Base-by-base conservation (phyloP, 2,113 vertebrate species). In the Dromaius novaehollandiae region DNA sequence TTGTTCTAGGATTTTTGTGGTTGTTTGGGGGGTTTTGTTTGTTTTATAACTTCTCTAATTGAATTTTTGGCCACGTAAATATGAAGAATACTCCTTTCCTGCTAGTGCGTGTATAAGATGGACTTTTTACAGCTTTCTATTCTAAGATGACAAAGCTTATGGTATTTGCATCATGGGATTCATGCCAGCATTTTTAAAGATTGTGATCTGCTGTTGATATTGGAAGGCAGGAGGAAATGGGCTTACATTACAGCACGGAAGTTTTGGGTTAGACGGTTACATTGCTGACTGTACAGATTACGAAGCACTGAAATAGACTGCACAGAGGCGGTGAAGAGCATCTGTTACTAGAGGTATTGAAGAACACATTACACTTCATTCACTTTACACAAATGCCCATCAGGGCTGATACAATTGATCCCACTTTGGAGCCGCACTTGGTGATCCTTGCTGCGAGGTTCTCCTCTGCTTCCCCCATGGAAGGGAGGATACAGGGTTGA, bases 301-400 rank as follows among this genome's bases (percentile, higher is more conserved):
- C 30, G 48, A 82, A 56, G 24, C 32, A 26, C 25, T 36, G 36
- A 89, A 94, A 40, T 22, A 14, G 44, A 24, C 32, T 77, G n/a
- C 19, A 11, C 7, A 32, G 64, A 26, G 34, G 13, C 42, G 26
- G 9, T 18, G 44, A 11, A 58, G 63, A 70, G 38, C 38, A 58
- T 19, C 74, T 13, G 8, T 1, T 6, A 1, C 36, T 25, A 36
- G 48, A 69, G 32, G 17, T 55, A 22, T 25, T 53, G 55, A 84
- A 51, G 51, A 63, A 44, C 0, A 0, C 3, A 1, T 44, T 74
- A 17, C 69, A 60, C 3, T 38, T 38, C 38, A 38, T 38, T 38
- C 0, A 0, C 3, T 0, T 44, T 74, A 17, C 69, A 60, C 3
- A 13, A 21, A 25, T 56, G 56, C 14, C 8, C 13, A 65, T 9